These are phyloP conservation scores for Petrolisthes cinctipes DNA, from an alignment of 2,888 invertebrate genomes.

Conservation along the genomic window DNA sequence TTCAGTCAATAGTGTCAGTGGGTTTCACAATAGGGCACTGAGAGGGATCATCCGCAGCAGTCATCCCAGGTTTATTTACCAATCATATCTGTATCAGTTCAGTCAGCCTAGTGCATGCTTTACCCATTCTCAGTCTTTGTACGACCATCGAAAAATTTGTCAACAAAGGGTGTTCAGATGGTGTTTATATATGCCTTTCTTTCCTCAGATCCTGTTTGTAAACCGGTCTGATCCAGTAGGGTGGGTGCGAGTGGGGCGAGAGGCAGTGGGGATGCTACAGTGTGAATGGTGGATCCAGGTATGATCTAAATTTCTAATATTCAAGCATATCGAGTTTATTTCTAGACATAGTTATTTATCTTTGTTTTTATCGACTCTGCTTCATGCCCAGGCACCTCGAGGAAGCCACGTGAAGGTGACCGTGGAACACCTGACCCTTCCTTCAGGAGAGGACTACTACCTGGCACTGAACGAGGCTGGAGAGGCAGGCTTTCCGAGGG, in stretches of 20 bases:
- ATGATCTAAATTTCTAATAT: background rate
- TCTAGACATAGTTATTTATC: background rate
- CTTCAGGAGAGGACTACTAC: constrained; percentile 35
- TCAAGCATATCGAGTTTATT: no score
- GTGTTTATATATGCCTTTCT: background rate
- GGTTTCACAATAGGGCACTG: no score
- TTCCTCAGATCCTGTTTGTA: constrained; percentile 32
- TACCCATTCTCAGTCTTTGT: no score
- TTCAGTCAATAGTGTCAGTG: background rate
- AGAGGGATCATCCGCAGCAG: no score
- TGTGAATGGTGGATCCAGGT: constrained; percentile 28
- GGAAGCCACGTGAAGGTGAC: constrained; percentile 46
- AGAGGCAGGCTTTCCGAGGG: constrained; percentile 12
- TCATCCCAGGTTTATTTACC: no score
- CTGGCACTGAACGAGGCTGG: constrained; percentile 49
- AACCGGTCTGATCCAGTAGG: constrained; percentile 48
- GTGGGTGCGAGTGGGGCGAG: background rate
- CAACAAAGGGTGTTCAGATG: no score
- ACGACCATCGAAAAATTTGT: no score
- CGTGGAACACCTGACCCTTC: constrained; percentile 20
- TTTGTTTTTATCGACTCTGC: background rate
- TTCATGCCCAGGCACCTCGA: constrained; percentile 30
- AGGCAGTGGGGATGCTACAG: background rate
- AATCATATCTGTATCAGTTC: no score
- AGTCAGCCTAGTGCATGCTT: no score